These are phyloP conservation scores for Hoplodrina ambigua DNA, from an alignment of 2,888 invertebrate genomes.

Conservation along the genomic window DNA sequence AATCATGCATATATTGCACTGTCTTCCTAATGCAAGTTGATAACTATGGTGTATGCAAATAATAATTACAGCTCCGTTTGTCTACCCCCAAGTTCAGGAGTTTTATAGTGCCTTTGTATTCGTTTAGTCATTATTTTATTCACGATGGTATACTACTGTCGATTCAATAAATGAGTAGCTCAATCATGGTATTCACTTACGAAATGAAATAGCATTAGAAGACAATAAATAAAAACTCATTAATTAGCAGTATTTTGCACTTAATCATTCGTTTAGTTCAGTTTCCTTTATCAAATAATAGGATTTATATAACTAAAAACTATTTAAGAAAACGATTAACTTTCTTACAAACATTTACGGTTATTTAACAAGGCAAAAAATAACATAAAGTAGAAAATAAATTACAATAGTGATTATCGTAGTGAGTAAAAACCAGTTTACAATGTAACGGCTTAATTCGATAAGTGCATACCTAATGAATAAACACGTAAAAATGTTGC, in stretches of 20 bases:
- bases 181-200: too few relatives aligned
- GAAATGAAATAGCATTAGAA: too few relatives aligned
- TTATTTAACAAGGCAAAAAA: slow-evolving; percentile 18
- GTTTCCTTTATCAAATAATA: neutral
- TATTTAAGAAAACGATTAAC: slow-evolving; percentile 1
- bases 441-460: slow-evolving; percentile 22
- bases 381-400: neutral
- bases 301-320: neutral
- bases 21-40: slow-evolving; percentile 84
- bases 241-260: too few relatives aligned
- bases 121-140: neutral
- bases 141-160: neutral
- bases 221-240: too few relatives aligned
- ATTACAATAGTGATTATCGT: slow-evolving; percentile 4
- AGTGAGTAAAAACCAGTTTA: slow-evolving; percentile 14
- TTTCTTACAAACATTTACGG: neutral
- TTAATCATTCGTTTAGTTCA: neutral
- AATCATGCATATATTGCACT: slow-evolving; percentile 86
- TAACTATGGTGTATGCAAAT: slow-evolving; percentile 60
- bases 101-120: neutral
- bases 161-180: neutral
- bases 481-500: slow-evolving; percentile 11
- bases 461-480: slow-evolving; percentile 8
- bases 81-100: neutral
- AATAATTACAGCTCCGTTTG: slow-evolving; percentile 10